A percentile compares a stretch with the other conserved stretches of the same genome.
Evolutionary conservation across 2,888 invertebrate genomes (phyloP).

Genomic region (Linyphia triangularis): DNA sequence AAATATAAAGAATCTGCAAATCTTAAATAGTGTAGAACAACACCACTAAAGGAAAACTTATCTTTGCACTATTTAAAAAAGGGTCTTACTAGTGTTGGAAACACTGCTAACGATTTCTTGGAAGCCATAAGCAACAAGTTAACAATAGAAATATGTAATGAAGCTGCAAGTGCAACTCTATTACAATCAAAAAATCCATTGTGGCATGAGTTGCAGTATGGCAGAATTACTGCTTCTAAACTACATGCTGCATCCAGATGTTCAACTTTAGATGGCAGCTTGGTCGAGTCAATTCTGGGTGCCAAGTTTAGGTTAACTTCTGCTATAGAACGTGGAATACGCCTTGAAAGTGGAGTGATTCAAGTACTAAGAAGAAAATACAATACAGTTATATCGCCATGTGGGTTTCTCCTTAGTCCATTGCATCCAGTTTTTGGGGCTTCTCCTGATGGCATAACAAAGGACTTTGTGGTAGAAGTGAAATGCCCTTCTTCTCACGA

Average conservation of each 20-base stretch:
- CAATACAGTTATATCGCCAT: neutral
- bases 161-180: neutral
- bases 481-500: neutral
- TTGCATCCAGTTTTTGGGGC: neutral
- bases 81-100: neutral
- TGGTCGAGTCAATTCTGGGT: neutral
- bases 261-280: neutral
- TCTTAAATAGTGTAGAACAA: too few species aligned
- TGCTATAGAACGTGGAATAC: neutral
- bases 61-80: neutral
- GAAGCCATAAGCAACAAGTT: neutral
- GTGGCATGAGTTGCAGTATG: conserved; percentile 14
- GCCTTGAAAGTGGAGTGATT: neutral
- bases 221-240: neutral
- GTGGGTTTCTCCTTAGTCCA: neutral
- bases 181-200: neutral
- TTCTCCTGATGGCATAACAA: neutral
- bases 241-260: neutral
- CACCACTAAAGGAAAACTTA: neutral
- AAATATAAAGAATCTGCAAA: neutral
- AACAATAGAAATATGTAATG: neutral
- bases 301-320: neutral
- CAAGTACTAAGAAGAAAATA: neutral
- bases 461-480: neutral
- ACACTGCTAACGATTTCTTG: neutral